These are phyloP conservation scores for Ptychoptera contaminata DNA, from an alignment of 2,888 invertebrate species.

Conservation along the genomic window DNA sequence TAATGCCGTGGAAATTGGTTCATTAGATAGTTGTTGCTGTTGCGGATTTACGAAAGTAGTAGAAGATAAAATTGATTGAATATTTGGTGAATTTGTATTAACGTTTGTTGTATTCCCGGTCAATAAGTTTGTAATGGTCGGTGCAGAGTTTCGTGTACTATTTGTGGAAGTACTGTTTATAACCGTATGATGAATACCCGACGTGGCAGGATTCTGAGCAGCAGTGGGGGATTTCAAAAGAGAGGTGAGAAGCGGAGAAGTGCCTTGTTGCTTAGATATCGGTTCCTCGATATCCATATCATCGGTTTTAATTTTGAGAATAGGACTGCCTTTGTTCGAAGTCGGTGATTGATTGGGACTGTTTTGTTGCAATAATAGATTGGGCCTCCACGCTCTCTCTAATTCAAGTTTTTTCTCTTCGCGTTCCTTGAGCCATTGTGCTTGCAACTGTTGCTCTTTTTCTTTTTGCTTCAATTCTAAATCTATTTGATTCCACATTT, in stretches of 20 bases:
- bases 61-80: too few relatives aligned
- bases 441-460: conserved; percentile 44
- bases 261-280: conserved; percentile 30
- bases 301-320: conserved; percentile 8
- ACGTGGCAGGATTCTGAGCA: conserved; percentile 18
- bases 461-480: conserved; percentile 53
- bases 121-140: conserved; percentile 29
- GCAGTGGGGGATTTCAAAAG: conserved; percentile 57
- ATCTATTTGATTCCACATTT: conserved; percentile 60
- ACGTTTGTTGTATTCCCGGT: conserved; percentile 19
- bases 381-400: conserved; percentile 42
- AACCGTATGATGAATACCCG: conserved; percentile 18
- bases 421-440: conserved; percentile 39
- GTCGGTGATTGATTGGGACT: neutral
- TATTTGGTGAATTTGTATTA: neutral
- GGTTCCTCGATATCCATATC: conserved; percentile 20
- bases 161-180: conserved; percentile 10
- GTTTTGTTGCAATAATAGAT: conserved; percentile 9
- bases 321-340: conserved; percentile 3
- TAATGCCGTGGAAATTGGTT: conserved; percentile 15
- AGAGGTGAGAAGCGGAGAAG: conserved; percentile 66
- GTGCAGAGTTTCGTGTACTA: conserved; percentile 21
- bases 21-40: conserved; percentile 24
- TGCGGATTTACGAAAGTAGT: conserved; percentile 11
- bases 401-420: conserved; percentile 46